Evolutionary conservation across 1,140 invertebrate genomes (phyloP), one percentile per base, ranked within the genome.

Genomic region (Cotesia vestalis): DNA sequence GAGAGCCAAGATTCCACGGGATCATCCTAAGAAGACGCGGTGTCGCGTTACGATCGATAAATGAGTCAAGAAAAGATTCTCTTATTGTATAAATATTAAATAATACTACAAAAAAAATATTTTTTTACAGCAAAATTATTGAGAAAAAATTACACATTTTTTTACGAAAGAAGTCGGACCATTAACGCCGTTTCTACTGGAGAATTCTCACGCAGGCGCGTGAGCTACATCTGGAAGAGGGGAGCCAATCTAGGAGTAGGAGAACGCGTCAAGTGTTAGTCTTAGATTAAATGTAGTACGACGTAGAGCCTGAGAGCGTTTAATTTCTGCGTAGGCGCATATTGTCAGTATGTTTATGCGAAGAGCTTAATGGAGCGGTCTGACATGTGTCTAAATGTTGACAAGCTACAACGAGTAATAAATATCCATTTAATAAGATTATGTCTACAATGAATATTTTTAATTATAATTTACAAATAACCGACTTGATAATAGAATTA

Each of bases 341-440:
- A 46, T 46, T 46, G 40, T 46, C 6, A 46, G 40, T 67, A 51
- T 52, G 14, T 34, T 59, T 35, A n/a, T 36, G 35, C 27, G 14
- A 11, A 69, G 68, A 27, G 57, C 57, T 59, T 78, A 78, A 84
- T 83, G 82, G 79, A 80, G 75, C 79, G 78, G 83, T 85, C 83
- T 84, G 82, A 78, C 81, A 83, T 83, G 84, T 83, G 84, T 85
- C 84, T 82, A 84, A 85, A 85, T 83, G 83, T 84, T 83, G 83
- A 85, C 82, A 83, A 84, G 84, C 77, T 79, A 78, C 77, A 80
- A 74, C 84, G 82, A 83, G 79, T 81, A 82, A 81, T 81, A 84
- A 85, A 84, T 85, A 85, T 80, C 82, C 84, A 82, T 85, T 85
- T 85, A 85, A 85, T 85, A 84, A 84, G 83, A 84, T 85, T 84